A percentile compares a stretch with the other conserved stretches of the same genome.
Conservation (phyloP, 2,888 invertebrate species). For the Alcis repandata region DNA sequence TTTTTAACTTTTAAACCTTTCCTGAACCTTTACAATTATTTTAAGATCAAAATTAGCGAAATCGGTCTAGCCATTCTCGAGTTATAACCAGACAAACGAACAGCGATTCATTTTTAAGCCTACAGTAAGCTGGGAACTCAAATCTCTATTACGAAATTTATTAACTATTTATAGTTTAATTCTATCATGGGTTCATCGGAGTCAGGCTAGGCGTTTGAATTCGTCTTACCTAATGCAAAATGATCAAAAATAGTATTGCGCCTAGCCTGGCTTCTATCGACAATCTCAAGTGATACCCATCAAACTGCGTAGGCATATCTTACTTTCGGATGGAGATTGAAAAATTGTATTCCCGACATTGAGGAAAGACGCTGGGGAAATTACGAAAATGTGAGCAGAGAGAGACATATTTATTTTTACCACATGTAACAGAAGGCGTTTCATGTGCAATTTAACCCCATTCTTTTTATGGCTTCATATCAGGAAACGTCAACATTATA, state of each 20-base stretch:
- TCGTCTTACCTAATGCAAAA: neutral
- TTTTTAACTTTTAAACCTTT: too few relatives aligned
- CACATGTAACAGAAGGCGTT: conserved; percentile 3
- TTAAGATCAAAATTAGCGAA: too few relatives aligned
- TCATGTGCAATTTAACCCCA: neutral
- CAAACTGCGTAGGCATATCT: conserved; percentile 5
- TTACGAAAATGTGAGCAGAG: conserved; percentile 11
- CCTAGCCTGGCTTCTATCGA: neutral
- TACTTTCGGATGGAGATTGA: conserved; percentile 9
- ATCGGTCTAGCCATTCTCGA: too few relatives aligned
- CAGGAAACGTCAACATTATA: neutral
- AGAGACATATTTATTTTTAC: conserved; percentile 11
- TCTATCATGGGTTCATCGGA: too few relatives aligned
- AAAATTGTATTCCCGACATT: conserved; percentile 17
- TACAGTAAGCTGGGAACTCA: too few relatives aligned
- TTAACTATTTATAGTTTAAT: too few relatives aligned
- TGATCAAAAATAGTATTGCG: neutral
- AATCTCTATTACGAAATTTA: too few relatives aligned
- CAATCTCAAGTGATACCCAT: neutral
- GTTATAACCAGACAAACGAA: too few relatives aligned
- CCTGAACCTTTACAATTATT: too few relatives aligned
- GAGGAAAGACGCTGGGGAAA: conserved; percentile 24
- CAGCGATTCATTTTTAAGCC: too few relatives aligned
- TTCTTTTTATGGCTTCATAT: conserved; percentile 5
- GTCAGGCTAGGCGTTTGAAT: neutral